phyloP scores from a whole-genome alignment of 2,888 invertebrate species.

The Philonicus albiceps region DNA sequence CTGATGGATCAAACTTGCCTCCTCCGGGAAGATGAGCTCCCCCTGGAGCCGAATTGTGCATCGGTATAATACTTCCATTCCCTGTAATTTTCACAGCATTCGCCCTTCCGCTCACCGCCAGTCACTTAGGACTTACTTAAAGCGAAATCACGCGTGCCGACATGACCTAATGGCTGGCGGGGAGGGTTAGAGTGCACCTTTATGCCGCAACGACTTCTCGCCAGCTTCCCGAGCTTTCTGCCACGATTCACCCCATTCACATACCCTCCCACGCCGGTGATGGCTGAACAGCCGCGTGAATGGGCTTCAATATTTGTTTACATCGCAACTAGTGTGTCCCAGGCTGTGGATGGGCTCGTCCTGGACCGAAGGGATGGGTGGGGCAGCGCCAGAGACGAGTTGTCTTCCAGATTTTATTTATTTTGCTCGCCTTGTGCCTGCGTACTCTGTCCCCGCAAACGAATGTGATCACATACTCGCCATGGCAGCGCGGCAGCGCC shows the following conservation, averaged over 20 bases:
- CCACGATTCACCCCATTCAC: constrained; percentile 6
- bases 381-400: background rate
- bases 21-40: background rate
- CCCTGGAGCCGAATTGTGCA: background rate
- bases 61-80: background rate
- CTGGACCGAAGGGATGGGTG: background rate
- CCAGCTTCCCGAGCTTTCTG: background rate
- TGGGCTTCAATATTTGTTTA: constrained; percentile 39
- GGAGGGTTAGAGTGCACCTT: background rate
- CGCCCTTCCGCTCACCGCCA: background rate
- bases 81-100: background rate
- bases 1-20: background rate
- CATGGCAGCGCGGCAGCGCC: background rate
- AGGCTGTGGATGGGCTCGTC: background rate
- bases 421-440: background rate
- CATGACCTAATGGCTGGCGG: background rate
- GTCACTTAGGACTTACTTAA: constrained; percentile 4
- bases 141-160: constrained; percentile 17
- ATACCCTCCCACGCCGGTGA: background rate
- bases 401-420: constrained; percentile 23
- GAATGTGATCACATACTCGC: constrained; percentile 2
- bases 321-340: constrained; percentile 38
- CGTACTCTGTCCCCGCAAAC: background rate
- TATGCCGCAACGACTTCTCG: background rate
- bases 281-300: background rate